phyloP scores from a whole-genome alignment of 2,888 invertebrate genomes.

The Tetropium fuscum region DNA sequence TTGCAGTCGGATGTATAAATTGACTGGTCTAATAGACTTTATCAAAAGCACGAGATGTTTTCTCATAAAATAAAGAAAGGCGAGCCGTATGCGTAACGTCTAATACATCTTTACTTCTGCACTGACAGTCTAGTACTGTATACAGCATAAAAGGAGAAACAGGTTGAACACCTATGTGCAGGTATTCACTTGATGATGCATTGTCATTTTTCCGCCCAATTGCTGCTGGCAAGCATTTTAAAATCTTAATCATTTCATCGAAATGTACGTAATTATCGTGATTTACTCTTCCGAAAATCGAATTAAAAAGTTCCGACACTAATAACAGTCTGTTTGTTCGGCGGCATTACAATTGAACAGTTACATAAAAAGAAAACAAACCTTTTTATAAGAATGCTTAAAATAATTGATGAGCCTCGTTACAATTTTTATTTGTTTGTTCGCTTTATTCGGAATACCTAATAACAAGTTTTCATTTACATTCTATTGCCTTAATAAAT shows the following conservation, averaged over 20 bases:
- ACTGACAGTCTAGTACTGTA: too few species aligned
- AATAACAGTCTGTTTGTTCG: slow-evolving; percentile 17
- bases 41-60: too few species aligned
- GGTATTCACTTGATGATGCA: too few species aligned
- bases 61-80: too few species aligned
- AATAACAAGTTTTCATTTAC: slow-evolving; percentile 21
- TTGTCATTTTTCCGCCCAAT: too few species aligned
- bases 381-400: slow-evolving; percentile 10
- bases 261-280: slow-evolving; percentile 11
- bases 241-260: slow-evolving; percentile 29
- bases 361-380: slow-evolving; percentile 13
- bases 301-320: slow-evolving; percentile 16
- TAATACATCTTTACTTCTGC: too few species aligned
- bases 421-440: slow-evolving; percentile 16
- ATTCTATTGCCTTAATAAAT: slow-evolving; percentile 4
- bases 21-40: too few species aligned
- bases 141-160: too few species aligned
- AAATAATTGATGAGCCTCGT: slow-evolving; percentile 21
- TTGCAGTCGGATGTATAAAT: too few species aligned
- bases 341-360: slow-evolving; percentile 9
- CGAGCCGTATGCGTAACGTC: too few species aligned
- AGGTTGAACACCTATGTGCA: too few species aligned
- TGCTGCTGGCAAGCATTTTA: slow-evolving; percentile 23
- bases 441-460: slow-evolving; percentile 7
- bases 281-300: slow-evolving; percentile 18